phyloP scores from a whole-genome alignment of 2,113 vertebrate genomes.

The Potamarius usumacintae region DNA sequence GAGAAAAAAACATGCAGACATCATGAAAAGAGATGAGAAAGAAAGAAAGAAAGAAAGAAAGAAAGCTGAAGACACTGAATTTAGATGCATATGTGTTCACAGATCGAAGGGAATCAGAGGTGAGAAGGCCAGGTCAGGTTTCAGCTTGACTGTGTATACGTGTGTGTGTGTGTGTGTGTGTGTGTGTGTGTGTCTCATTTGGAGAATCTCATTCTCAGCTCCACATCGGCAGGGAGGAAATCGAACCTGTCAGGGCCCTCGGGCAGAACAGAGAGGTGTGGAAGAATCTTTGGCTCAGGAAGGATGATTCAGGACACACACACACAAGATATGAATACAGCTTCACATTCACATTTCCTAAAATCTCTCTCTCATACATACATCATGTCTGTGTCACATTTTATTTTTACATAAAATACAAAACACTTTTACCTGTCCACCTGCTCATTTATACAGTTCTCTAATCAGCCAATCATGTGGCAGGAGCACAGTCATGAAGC shows the following conservation, averaged over 20 bases:
- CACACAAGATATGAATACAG: conserved; percentile 16
- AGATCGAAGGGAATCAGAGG: conserved; percentile 68
- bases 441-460: too few relatives aligned
- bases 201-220: conserved; percentile 80
- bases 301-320: conserved; percentile 25
- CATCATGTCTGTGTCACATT: too few relatives aligned
- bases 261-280: conserved; percentile 77
- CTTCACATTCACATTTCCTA: background rate
- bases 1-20: background rate
- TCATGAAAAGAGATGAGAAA: background rate
- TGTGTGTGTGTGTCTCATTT: conserved; percentile 71
- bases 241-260: conserved; percentile 79
- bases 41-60: background rate
- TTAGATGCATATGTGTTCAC: conserved; percentile 45
- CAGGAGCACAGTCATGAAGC: too few relatives aligned
- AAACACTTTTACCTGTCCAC: too few relatives aligned
- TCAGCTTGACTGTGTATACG: conserved; percentile 67
- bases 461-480: too few relatives aligned
- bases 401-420: too few relatives aligned
- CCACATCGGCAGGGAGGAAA: conserved; percentile 70
- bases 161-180: conserved; percentile 38
- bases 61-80: conserved; percentile 5
- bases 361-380: too few relatives aligned
- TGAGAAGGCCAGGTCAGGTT: conserved; percentile 78
- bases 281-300: conserved; percentile 70